Percentiles rank a stretch among this genome's conserved stretches.
Conservation (phyloP, 2,888 invertebrate genomes). For the Drosophila rellima region DNA sequence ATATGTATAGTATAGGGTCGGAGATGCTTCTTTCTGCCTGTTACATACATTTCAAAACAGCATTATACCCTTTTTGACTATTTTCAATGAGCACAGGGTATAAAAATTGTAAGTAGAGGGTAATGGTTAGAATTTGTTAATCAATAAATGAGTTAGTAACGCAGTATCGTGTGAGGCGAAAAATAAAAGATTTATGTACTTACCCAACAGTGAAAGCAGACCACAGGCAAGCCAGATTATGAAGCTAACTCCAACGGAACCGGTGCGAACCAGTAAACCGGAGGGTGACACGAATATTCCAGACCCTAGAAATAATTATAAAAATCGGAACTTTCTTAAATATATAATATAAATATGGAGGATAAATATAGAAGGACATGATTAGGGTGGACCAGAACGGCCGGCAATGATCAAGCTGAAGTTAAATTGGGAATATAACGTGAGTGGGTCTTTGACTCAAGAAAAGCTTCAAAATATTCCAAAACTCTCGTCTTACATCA, state of each 20-base stretch:
- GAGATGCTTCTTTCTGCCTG: too few species aligned
- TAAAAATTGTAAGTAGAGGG: too few species aligned
- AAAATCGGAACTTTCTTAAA: background rate
- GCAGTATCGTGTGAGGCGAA: background rate
- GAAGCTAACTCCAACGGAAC: constrained; percentile 97
- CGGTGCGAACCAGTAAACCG: constrained; percentile 95
- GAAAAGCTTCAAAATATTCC: too few species aligned
- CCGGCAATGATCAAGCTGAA: background rate
- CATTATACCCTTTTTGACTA: too few species aligned
- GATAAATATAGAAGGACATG: background rate
- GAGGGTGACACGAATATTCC: constrained; percentile 99
- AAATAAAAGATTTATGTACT: constrained; percentile 81
- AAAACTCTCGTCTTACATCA: too few species aligned
- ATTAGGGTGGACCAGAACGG: background rate
- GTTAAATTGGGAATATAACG: background rate
- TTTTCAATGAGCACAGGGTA: too few species aligned
- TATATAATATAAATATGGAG: background rate
- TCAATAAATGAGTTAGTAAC: background rate
- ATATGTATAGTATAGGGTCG: too few species aligned
- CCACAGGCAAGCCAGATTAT: constrained; percentile 98
- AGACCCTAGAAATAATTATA: constrained; percentile 89
- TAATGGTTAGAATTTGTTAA: too few species aligned
- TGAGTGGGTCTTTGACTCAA: too few species aligned
- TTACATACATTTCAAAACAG: too few species aligned
- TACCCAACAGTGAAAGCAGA: constrained; percentile 94